Conservation (phyloP, 1,140 invertebrate species). For the Wiebesia pumilae region DNA sequence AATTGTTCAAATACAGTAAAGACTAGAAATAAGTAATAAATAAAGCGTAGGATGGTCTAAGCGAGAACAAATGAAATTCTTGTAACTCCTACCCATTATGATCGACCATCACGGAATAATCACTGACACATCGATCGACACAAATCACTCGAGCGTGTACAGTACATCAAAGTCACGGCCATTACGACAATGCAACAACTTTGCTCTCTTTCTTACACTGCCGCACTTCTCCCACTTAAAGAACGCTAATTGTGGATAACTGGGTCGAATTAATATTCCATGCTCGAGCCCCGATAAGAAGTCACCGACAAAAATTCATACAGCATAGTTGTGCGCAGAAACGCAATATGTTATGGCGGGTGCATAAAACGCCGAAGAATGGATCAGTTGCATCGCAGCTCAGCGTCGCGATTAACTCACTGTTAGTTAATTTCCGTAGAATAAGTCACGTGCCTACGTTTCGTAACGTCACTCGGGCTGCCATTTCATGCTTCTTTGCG, state of each 20-base stretch:
- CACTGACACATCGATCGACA: too few species aligned
- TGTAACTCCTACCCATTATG: neutral
- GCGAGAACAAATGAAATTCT: neutral
- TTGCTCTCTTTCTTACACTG: neutral
- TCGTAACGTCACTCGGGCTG: too few species aligned
- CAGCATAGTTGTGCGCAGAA: neutral
- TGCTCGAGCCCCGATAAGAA: neutral
- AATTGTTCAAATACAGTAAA: too few species aligned
- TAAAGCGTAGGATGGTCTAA: neutral
- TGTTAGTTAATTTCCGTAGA: slow-evolving; percentile 34
- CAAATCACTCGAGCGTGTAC: too few species aligned
- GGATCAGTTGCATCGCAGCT: neutral
- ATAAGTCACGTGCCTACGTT: too few species aligned
- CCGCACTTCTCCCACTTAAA: neutral
- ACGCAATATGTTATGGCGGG: neutral
- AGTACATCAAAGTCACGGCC: too few species aligned
- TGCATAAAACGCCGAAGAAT: neutral
- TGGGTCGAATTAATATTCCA: slow-evolving; percentile 58
- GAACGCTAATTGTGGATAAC: slow-evolving; percentile 62
- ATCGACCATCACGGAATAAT: neutral
- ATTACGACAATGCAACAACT: too few species aligned
- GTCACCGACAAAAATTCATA: too few species aligned
- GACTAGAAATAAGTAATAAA: too few species aligned
- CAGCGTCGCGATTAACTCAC: slow-evolving; percentile 33
- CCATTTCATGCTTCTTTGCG: too few species aligned